Conservation (phyloP, 2,888 invertebrate genomes). For the Volucella inflata region DNA sequence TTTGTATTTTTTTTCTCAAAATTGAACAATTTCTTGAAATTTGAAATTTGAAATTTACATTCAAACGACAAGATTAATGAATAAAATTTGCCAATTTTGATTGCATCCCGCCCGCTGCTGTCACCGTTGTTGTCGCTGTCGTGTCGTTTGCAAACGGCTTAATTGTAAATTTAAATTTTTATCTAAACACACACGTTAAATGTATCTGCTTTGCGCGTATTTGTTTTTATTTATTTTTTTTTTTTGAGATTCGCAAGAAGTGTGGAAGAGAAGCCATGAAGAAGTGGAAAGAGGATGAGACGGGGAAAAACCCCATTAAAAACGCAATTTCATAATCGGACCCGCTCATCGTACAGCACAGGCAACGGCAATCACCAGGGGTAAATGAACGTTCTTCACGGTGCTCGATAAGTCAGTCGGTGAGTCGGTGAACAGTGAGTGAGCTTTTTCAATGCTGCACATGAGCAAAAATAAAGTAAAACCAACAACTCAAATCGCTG, state of each 20-base stretch:
- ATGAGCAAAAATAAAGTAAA: constrained; percentile 36
- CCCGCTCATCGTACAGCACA: constrained; percentile 33
- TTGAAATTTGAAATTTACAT: constrained; percentile 41
- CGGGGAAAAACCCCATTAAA: constrained; percentile 41
- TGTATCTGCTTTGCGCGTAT: background rate
- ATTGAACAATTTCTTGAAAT: constrained; percentile 36
- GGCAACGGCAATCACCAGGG: constrained; percentile 25
- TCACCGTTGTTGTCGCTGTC: background rate
- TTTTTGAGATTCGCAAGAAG: constrained; percentile 38
- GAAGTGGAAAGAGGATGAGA: background rate
- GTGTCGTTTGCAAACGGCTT: constrained; percentile 5
- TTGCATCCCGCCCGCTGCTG: too few relatives aligned
- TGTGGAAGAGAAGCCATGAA: background rate
- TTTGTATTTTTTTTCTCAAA: constrained; percentile 50
- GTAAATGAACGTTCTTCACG: constrained; percentile 77
- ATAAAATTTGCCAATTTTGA: constrained; percentile 40
- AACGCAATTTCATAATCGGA: constrained; percentile 68
- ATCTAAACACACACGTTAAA: background rate
- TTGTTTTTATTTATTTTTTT: constrained; percentile 25
- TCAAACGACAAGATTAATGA: constrained; percentile 31
- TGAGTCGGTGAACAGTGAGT: constrained; percentile 62
- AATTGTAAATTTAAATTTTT: constrained; percentile 10
- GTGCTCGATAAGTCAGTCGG: constrained; percentile 65
- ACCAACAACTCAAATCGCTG: constrained; percentile 1
- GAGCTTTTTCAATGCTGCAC: constrained; percentile 71